Base-by-base conservation (phyloP, 2,888 invertebrate genomes). In the Venusia cambrica region DNA sequence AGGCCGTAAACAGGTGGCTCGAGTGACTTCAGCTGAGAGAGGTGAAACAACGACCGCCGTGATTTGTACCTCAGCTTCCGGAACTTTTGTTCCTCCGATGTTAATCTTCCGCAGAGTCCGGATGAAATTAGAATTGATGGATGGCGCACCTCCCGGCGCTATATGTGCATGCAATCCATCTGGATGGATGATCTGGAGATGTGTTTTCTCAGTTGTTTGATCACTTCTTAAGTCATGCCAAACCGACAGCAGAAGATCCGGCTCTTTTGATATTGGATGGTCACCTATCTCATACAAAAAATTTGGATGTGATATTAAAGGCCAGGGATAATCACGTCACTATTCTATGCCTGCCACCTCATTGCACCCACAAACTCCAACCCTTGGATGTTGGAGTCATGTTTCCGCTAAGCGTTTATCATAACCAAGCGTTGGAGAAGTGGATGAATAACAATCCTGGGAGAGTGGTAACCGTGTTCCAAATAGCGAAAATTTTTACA, bases 41-140 rank as follows among this genome's bases (percentile, higher is more conserved):
- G 14, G 14, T 14, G 2, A 2, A 14, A 2, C 4, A 4, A 3
- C 3, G 5, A 58, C 56, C 27, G 42, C 53, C 14, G 45, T 54
- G 11, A 36, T 44, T 15, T 38, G 45, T 29, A 54, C 48, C 50
- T 53, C 45, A 21, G 48, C 49, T n/a, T 38, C 46, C 27, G 52
- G 56, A 6, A 36, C 41, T 40, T 53, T 50, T 53, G 37, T 53
- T 1, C 46, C 50, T 14, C 42, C 48, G 3, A 46, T 48, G 11
- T 38, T 52, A 17, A 50, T 54, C 20, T 54, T 51, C 17, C 53
- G 48, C 2, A 17, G 52, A 19, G 51, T 54, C 41, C 58, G 59
- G 49, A 60, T 58, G 48, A 57, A 41, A 17, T 22, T 10, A 13
- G 45, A 54, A 16, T 45, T 67, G 20, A 54, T 64, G 47, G 54